A percentile compares a stretch with the other conserved stretches of the same genome.
Evolutionary conservation across 2,113 vertebrate species (phyloP).

Genomic region (Cinclus mexicanus): DNA sequence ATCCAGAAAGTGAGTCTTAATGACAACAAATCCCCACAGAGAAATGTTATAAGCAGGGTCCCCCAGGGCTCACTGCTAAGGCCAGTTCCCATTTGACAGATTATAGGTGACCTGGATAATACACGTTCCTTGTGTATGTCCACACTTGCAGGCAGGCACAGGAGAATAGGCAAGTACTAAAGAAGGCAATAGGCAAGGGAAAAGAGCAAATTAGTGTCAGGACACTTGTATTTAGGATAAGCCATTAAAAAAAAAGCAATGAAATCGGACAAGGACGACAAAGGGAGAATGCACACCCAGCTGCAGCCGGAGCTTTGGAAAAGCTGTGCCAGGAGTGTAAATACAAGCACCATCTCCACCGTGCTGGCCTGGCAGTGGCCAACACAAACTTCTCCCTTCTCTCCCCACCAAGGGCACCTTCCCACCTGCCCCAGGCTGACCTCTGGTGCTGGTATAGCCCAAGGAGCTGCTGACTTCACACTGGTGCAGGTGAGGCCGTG

Average conservation of each 20-base stretch:
- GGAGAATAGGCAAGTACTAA: neutral
- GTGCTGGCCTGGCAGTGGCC: neutral
- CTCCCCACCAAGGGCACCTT: neutral
- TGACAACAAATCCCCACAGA: neutral
- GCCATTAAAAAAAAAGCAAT: neutral
- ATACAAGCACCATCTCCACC: neutral
- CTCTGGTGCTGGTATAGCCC: constrained; percentile 94
- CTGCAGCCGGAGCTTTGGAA: neutral
- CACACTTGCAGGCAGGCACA: neutral
- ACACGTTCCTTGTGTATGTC: neutral
- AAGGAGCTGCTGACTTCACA: constrained; percentile 98
- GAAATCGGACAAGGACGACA: neutral
- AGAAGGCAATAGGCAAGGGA: neutral
- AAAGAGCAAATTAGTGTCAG: neutral
- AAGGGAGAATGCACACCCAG: neutral
- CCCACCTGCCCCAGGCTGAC: constrained; percentile 65
- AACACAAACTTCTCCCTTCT: neutral
- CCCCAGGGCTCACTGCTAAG: neutral
- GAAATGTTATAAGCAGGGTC: neutral
- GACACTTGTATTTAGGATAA: constrained; percentile 15
- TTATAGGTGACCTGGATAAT: constrained; percentile 45
- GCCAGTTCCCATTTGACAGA: neutral
- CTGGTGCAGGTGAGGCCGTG: constrained; percentile 83
- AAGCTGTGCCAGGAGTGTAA: neutral
- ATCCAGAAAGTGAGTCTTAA: constrained; percentile 6